Conservation (phyloP, 2,797 vertebrate genomes). For the Myotis myotis region DNA sequence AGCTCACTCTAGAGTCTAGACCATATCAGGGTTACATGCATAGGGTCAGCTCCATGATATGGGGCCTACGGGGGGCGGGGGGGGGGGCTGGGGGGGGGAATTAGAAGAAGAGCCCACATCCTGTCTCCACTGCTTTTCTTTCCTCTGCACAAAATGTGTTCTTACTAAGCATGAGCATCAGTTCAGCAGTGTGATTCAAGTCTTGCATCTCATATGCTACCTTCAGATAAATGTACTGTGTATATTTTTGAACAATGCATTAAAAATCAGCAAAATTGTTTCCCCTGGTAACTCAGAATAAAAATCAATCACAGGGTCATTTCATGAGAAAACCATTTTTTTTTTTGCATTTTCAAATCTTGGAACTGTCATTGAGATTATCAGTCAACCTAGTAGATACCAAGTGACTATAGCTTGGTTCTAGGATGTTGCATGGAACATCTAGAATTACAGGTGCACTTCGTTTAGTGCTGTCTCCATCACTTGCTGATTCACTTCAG, state of each 20-base stretch:
- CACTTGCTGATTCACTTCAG: neutral
- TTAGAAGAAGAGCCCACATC: neutral
- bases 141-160: neutral
- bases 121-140: neutral
- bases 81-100: too few species aligned
- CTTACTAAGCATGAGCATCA: neutral
- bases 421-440: neutral
- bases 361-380: neutral
- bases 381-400: neutral
- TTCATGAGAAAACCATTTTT: neutral
- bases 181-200: neutral
- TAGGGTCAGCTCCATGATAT: neutral
- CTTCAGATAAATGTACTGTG: neutral
- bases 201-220: neutral
- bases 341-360: neutral
- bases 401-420: neutral
- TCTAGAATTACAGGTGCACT: neutral
- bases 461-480: neutral
- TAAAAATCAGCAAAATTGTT: neutral
- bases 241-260: neutral
- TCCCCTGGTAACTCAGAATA: constrained; percentile 11
- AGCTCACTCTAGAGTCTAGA: neutral
- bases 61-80: too few species aligned
- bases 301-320: constrained; percentile 1
- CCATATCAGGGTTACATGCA: neutral